phyloP scores from a whole-genome alignment of 2,797 vertebrate species.

The Loris lydekkerianus region DNA sequence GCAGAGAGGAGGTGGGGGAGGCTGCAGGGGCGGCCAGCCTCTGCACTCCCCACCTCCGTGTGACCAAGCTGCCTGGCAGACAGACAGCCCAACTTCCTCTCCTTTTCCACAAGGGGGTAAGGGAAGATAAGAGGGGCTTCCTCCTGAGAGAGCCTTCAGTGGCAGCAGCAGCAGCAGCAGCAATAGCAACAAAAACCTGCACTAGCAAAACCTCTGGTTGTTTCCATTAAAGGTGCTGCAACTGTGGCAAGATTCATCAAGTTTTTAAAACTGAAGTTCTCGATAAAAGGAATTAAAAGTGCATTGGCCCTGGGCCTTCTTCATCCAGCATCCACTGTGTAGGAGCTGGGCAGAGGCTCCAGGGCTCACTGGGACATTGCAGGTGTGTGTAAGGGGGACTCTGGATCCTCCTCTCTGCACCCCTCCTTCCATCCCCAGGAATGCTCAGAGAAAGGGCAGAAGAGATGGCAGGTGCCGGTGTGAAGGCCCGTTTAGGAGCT shows the following conservation, averaged over 20 bases:
- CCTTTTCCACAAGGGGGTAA: neutral
- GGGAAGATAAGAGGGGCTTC: neutral
- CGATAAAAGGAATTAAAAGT: neutral
- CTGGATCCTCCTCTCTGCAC: neutral
- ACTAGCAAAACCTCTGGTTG: rapidly evolving
- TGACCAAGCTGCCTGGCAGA: neutral
- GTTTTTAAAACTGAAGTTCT: neutral
- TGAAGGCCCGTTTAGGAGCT: neutral
- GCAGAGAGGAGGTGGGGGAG: neutral
- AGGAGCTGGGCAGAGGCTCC: neutral
- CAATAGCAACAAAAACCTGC: rapidly evolving
- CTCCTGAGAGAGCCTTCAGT: neutral
- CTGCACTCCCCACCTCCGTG: rapidly evolving
- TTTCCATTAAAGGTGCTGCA: neutral
- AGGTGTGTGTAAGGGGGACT: neutral
- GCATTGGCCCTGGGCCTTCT: too few species aligned
- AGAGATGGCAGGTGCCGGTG: neutral
- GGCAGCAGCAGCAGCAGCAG: neutral
- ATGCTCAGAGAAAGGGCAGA: neutral
- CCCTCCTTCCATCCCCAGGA: neutral
- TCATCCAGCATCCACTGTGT: neutral
- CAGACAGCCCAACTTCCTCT: neutral
- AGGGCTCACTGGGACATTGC: neutral
- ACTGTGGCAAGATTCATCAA: neutral
- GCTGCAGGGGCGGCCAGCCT: neutral